Base-by-base conservation (phyloP, 2,888 invertebrate genomes). In the Pristionchus entomophagus region DNA sequence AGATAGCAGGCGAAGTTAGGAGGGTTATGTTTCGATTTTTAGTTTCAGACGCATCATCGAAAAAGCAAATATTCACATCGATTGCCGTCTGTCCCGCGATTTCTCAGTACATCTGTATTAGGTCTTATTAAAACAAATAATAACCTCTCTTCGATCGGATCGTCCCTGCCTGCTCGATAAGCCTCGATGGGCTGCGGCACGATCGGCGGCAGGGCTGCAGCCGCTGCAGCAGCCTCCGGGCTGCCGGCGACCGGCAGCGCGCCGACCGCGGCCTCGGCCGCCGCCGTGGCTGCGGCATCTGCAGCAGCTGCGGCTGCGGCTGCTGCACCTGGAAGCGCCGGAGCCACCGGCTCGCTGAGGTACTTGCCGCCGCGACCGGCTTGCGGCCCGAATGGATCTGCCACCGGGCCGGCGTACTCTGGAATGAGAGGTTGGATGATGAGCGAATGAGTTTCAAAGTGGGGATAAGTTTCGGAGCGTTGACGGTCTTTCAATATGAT, bases 221-320 rank as follows among this genome's bases (percentile, higher is more conserved):
- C 73, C 26, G 73, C 73, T n/a, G 73, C 73, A 73, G 73, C 73
- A 45, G 73, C 73, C 26, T 41, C n/a, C n/a, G n/a, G n/a, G n/a
- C n/a, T 45, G 8, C 73, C 73, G 12, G 22, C 41, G 26, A 41
- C n/a, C 10, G 73, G 73, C 26, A 73, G 45, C 41, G 73, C 73
- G 0, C 12, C 41, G 2, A 73, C 73, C 0, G 73, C 73, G 0
- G 73, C 73, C 45, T 73, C 41, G 6, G 73, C 73, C 17, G 73
- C 73, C 10, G 73, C 73, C 10, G 38, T 12, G 14, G 73, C 73
- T 73, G 73, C 73, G n/a, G 73, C 65, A 69, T 19, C 35, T 3
- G 65, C 73, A 26, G 73, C 73, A 73, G 41, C 73, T 19, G 73
- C 41, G 0, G 73, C 73, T 2, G 41, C 26, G 5, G 73, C 73